phyloP scores from a whole-genome alignment of 2,113 vertebrate species.

The Eurypyga helias region DNA sequence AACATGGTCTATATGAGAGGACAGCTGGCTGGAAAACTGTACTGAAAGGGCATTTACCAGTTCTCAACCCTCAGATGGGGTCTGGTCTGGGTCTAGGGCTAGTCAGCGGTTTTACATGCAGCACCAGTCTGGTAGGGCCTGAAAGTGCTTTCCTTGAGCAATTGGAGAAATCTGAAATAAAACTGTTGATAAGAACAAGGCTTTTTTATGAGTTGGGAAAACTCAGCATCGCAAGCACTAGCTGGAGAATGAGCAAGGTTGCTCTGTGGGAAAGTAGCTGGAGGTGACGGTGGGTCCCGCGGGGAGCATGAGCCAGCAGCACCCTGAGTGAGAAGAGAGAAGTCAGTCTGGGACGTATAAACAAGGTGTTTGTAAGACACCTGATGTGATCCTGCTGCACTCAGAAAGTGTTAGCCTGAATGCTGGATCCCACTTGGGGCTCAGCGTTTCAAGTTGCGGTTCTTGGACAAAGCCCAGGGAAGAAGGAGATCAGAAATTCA shows the following conservation, averaged over 20 bases:
- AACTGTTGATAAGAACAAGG: not conserved
- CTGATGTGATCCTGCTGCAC: constrained; percentile 1
- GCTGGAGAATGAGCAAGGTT: not conserved
- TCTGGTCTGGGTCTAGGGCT: not conserved
- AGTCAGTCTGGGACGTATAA: not conserved
- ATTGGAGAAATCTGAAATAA: not conserved
- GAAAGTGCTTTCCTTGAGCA: not conserved
- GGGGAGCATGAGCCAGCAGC: not conserved
- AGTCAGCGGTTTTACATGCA: not conserved
- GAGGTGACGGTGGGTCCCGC: not conserved
- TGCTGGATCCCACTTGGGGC: not conserved
- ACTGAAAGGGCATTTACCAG: not conserved
- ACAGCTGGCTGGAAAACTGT: not conserved
- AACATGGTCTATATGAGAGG: not conserved
- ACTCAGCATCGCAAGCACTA: not conserved
- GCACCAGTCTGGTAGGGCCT: not conserved
- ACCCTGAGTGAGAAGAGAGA: not conserved
- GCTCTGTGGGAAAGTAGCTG: constrained; percentile 7
- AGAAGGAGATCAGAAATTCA: constrained; percentile 41
- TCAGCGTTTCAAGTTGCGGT: not conserved
- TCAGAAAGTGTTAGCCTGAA: not conserved
- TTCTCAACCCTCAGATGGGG: not conserved
- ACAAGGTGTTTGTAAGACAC: constrained; percentile 34
- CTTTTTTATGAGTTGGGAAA: not conserved
- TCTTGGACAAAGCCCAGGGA: constrained; percentile 41